Base-by-base conservation (phyloP, 2,113 vertebrate genomes). In the Solenodon paradoxus region DNA sequence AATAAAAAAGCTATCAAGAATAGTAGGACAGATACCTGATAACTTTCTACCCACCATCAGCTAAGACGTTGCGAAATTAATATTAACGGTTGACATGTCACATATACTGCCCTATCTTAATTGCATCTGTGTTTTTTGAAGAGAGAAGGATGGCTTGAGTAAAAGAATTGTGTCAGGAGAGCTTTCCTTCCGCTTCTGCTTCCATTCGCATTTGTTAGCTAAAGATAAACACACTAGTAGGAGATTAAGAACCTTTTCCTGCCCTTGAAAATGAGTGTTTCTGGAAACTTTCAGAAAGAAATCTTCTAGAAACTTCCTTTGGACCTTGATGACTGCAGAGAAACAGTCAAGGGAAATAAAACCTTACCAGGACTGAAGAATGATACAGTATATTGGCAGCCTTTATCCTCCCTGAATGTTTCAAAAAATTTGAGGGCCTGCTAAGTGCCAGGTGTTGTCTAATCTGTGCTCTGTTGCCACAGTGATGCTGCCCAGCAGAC, bases 231-330 rank as follows among this genome's bases (percentile, higher is more conserved):
- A 61, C 64, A 45, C 35, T 88, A 40, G 42, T 38, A 63, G 74
- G 74, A 77, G 68, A n/a, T 96, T 57, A 78, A 64, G 57, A 66
- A 53, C 20, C 45, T 87, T 92, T 93, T 45, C 22, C 13, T 93
- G 3, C 79, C 59, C 28, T 88, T 92, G 93, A 72, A 93, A 97
- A 86, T 93, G 55, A 78, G 20, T 83, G 7, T 92, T 63, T 94
- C 42, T 94, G 51, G 59, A 85, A 90, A 94, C 55, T 74, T 92
- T 32, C 30, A 77, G 16, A 95, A 92, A 72, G 47, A 68, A 74
- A n/a, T 81, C 10, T 61, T 85, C 83, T 72, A 77, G 49, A 85
- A 92, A 78, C 42, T 30, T 89, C 42, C 53, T 45, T 88, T 61
- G 61, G 11, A 24, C 47, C 61, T 88, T 42, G n/a, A 13, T 38